phyloP scores from a whole-genome alignment of 2,113 vertebrate genomes.

The Phylloscopus whistleri region DNA sequence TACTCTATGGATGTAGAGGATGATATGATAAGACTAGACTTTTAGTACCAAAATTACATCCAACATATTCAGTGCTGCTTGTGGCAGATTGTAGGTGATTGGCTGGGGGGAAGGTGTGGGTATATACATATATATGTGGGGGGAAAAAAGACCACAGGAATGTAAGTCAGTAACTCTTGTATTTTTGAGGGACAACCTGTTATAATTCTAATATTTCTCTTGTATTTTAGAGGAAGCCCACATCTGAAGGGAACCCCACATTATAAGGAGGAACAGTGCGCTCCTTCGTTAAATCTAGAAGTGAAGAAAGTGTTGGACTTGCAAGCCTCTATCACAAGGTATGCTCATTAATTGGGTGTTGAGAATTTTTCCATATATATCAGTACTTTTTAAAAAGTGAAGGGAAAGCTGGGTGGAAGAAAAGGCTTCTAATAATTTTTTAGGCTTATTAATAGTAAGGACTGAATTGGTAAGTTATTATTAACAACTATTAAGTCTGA shows the following conservation, averaged over 20 bases:
- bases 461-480: not conserved
- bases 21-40: not conserved
- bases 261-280: slow-evolving; percentile 96
- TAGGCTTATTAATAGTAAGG: not conserved
- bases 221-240: slow-evolving; percentile 82
- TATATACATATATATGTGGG: not conserved
- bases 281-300: slow-evolving; percentile 89
- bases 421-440: not conserved
- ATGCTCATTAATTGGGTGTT: not conserved
- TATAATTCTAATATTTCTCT: not conserved
- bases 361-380: not conserved
- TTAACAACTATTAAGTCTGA: not conserved
- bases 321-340: slow-evolving; percentile 95
- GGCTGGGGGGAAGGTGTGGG: not conserved
- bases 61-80: not conserved
- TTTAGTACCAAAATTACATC: not conserved
- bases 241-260: slow-evolving; percentile 89
- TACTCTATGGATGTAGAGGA: not conserved
- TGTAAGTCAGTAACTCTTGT: not conserved
- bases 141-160: fast-evolving
- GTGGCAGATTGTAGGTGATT: not conserved
- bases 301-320: slow-evolving; percentile 94
- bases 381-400: not conserved
- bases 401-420: not conserved
- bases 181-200: not conserved